Evolutionary conservation across 2,888 invertebrate species (phyloP).

Genomic region (Eulithis testata): DNA sequence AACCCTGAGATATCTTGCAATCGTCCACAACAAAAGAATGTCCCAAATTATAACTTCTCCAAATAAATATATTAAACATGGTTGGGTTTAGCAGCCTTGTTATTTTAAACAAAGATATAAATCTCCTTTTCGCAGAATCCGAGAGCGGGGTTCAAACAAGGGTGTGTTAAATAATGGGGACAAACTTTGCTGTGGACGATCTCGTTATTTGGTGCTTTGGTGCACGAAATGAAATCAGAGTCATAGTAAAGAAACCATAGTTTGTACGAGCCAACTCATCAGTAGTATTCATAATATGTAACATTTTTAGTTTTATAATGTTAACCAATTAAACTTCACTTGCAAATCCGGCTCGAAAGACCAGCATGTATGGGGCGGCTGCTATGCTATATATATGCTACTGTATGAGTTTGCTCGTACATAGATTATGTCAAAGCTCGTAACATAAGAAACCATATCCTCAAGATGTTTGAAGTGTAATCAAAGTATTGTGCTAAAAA

Average conservation of each 20-base stretch:
- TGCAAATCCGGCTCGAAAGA: too few species aligned
- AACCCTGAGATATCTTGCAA: slow-evolving; percentile 60
- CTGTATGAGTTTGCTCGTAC: too few species aligned
- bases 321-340: too few species aligned
- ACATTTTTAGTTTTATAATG: too few species aligned
- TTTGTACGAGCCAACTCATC: too few species aligned
- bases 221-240: slow-evolving; percentile 47
- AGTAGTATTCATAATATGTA: too few species aligned
- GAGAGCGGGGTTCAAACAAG: too few species aligned
- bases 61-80: too few species aligned
- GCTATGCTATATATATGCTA: too few species aligned
- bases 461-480: background rate
- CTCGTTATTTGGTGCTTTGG: slow-evolving; percentile 36
- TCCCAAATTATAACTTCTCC: slow-evolving; percentile 27
- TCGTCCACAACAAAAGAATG: slow-evolving; percentile 58
- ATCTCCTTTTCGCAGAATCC: too few species aligned
- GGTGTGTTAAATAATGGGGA: slow-evolving; percentile 17
- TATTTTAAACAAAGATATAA: too few species aligned
- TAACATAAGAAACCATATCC: background rate
- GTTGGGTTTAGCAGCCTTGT: background rate
- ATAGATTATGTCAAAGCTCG: background rate
- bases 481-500: background rate
- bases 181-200: slow-evolving; percentile 46
- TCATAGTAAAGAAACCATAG: background rate
- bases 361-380: too few species aligned